Base-by-base conservation (phyloP, 1,140 invertebrate genomes). In the Phortica variegata region DNA sequence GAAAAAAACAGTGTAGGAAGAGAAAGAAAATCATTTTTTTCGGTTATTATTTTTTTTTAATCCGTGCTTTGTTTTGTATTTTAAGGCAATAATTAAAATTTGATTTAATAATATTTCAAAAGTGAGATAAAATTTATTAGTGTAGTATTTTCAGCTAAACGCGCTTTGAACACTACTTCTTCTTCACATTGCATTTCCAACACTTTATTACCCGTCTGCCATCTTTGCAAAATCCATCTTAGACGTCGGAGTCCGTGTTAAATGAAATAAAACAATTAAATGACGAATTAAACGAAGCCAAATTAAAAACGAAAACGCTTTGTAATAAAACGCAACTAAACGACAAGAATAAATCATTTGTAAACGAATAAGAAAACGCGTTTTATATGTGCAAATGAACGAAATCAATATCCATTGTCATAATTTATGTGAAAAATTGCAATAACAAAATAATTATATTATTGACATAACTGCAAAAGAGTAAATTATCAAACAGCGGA, bases 391-490 rank as follows among this genome's bases (percentile, higher is more conserved):
- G 63, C 65, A 65, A 57, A 57, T 68, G 60, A 49, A 47, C 45
- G 37, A 36, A 26, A 52, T 56, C 32, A 37, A 18, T 33, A 48
- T 56, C 65, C 54, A 68, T 60, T 68, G 63, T 68, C 57, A 60
- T 60, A 63, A 60, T 68, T 68, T 66, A 66, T 49, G n/a, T 13
- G 44, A 47, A 49, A 38, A 63, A 52, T 68, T 68, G 63, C 63
- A 68, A 65, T 49, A 57, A 62, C 55, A 62, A 62, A 53, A 61
- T 54, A 31, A 15, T 9, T 13, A 45, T 21, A 45, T 18, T 54
- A 56, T 69, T 68, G 63, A 63, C 63, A 69, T 68, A 68, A 68
- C 60, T 68, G 65, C 51, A 47, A 57, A 56, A 60, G 58, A 58
- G 60, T 60, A 66, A 66, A 66, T 69, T 69, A 56, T 52, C 20